Evolutionary conservation across 1,140 invertebrate genomes (phyloP), one percentile per base, ranked within the genome.

Genomic region (Ectropis grisescens): DNA sequence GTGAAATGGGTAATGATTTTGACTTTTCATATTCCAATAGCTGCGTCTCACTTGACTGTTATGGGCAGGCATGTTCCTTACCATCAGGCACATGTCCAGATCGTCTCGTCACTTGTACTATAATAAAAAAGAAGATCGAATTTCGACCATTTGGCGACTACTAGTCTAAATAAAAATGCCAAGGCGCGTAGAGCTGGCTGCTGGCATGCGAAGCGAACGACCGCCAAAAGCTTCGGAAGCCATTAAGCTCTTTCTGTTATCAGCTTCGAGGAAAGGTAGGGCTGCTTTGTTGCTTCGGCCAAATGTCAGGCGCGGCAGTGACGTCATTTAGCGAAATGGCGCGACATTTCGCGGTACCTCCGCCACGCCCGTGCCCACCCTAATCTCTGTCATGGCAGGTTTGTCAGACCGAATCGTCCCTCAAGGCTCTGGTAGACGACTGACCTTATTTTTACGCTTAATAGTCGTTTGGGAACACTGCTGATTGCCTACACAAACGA

Each of bases 241-340:
- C 62, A 70, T 72, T 71, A 72, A 68, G 58, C 52, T 57, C 54
- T 60, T 62, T 58, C 47, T 50, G 61, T 71, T 74, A 75, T 74
- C 70, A 71, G 53, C 39, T 28, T 28, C 34, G 53, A 43, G 50
- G 55, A 49, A 46, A 71, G 74, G 74, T 68, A 58, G 70, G 74
- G 68, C 74, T 62, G 55, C 52, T 59, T 66, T 74, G 68, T 70
- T 66, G 65, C 70, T 62, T 50, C 51, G 54, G 57, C 42, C 57
- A 75, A 79, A 79, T 72, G 74, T 60, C 74, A 79, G 74, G 74
- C 65, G 74, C 58, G 74, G 70, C 58, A 32, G 57, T 74, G 68
- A 70, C 66, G 70, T 75, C 69, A 78, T 29, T 19, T 10, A 44
- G 52, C 50, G 42, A 74, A 74, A 75, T 71, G 67, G 62, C 69